Conservation (phyloP, 2,888 invertebrate genomes). For the Luffia ferchaultella region DNA sequence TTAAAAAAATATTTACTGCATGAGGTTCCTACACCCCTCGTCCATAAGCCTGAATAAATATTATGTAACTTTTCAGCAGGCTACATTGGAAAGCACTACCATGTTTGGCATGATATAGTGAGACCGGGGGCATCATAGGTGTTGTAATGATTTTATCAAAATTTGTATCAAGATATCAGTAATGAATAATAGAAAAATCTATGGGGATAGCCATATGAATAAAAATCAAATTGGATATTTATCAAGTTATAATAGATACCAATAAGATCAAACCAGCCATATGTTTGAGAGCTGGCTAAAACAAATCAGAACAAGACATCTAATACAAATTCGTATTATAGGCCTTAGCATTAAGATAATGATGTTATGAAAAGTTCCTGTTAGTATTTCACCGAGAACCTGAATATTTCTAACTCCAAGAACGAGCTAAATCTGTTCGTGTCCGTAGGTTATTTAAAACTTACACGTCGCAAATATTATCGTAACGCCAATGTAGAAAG, state of each 20-base stretch:
- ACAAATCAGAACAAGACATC: no score
- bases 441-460: conserved; percentile 37
- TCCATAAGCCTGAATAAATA: no score
- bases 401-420: not conserved
- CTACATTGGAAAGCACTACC: not conserved
- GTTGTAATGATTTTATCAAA: not conserved
- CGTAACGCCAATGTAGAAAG: conserved; percentile 54
- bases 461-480: conserved; percentile 54
- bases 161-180: not conserved
- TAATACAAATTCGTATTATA: no score
- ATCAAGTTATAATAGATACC: not conserved
- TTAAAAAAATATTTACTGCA: no score
- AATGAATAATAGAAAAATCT: not conserved
- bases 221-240: not conserved
- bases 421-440: conserved; percentile 15
- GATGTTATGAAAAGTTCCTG: not conserved
- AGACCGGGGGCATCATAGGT: no score
- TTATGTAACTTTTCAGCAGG: no score
- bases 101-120: not conserved
- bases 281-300: not conserved
- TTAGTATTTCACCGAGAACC: not conserved
- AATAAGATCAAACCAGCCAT: not conserved
- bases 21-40: no score
- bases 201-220: not conserved
- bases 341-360: no score